Evolutionary conservation across 2,113 vertebrate genomes (phyloP).

Genomic region (Alethe castanea): DNA sequence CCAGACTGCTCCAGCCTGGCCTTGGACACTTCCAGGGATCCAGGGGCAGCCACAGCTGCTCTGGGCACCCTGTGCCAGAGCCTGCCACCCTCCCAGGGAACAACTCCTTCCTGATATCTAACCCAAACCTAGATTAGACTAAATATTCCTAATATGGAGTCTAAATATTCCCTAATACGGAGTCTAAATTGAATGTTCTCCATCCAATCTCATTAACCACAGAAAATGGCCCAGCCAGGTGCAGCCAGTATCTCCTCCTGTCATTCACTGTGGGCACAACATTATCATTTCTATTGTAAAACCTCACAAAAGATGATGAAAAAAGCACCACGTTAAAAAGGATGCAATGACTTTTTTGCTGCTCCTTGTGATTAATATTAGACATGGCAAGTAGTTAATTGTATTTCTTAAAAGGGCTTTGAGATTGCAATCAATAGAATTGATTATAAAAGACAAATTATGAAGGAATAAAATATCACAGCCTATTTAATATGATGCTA

Average conservation of each 20-base stretch:
- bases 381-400: background rate
- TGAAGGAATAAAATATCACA: background rate
- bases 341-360: background rate
- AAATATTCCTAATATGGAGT: background rate
- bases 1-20: rapidly evolving
- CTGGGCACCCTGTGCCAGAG: background rate
- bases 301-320: background rate
- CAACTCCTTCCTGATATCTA: background rate
- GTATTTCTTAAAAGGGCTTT: background rate
- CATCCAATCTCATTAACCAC: background rate
- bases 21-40: background rate
- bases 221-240: background rate
- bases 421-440: background rate
- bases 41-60: background rate
- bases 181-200: background rate
- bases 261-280: background rate
- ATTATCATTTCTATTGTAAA: background rate
- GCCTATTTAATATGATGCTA: background rate
- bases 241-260: background rate
- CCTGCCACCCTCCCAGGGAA: background rate
- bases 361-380: background rate
- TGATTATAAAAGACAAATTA: background rate
- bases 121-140: background rate
- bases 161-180: background rate
- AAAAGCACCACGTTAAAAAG: background rate